Evolutionary conservation across 2,113 vertebrate species (phyloP).

Genomic region (Prionailurus viverrinus): DNA sequence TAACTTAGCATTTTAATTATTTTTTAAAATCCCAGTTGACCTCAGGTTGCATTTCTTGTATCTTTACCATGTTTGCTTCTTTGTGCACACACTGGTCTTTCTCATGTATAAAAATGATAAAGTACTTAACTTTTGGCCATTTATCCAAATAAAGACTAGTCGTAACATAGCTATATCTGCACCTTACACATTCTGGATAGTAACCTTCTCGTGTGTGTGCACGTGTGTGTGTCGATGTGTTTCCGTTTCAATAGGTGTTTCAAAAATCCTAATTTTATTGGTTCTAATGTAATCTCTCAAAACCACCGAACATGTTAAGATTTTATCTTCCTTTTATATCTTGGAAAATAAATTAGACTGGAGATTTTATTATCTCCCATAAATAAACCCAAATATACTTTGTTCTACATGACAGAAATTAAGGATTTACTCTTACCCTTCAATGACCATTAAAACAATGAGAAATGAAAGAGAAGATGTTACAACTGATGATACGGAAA

Average conservation of each 20-base stretch:
- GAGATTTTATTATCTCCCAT: background rate
- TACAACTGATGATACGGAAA: background rate
- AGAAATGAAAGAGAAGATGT: background rate
- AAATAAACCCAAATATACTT: constrained; percentile 31
- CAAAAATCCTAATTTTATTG: background rate
- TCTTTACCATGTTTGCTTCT: background rate
- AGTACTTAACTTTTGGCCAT: background rate
- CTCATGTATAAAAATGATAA: background rate
- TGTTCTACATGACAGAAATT: background rate
- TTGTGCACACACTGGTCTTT: background rate
- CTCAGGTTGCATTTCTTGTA: background rate
- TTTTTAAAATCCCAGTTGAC: background rate
- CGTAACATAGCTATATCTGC: background rate
- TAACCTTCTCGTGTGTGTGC: background rate
- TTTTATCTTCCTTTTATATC: constrained; percentile 1
- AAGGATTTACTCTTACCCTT: constrained; percentile 21
- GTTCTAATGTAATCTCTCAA: background rate
- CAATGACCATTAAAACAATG: background rate
- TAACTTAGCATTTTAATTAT: background rate
- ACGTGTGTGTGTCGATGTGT: background rate
- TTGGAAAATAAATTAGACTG: constrained; percentile 8
- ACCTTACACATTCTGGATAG: background rate
- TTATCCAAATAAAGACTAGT: constrained; percentile 38
- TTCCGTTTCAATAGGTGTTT: background rate
- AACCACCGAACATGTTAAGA: constrained; percentile 8